Base-by-base conservation (phyloP, 2,888 invertebrate species). In the Campoplex capitator region DNA sequence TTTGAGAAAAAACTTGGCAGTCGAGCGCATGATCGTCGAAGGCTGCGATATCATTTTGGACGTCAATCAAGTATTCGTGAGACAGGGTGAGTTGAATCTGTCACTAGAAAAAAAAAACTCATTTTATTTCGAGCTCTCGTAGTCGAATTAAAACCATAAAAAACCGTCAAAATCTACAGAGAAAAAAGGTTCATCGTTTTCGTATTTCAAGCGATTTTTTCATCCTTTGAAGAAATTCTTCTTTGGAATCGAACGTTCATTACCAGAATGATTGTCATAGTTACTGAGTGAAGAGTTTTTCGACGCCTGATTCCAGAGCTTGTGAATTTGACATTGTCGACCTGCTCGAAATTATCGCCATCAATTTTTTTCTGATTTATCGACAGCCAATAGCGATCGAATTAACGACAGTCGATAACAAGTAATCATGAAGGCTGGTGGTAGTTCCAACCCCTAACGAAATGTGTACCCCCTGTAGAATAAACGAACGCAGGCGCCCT, bases 21-120 rank as follows among this genome's bases (percentile, higher is more conserved):
- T 98, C 45, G 98, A 98, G 94, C 95, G 98, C 73, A 98, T 98
- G 98, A 98, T 98, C 88, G 97, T 98, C 2, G 98, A 98, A 93
- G 98, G 98, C 23, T 98, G 98, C 94, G 98, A 98, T 93, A 98
- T 98, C 91, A 95, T 98, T 67, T 95, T 98, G 76, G 98, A 98
- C 92, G 98, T 98, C 35, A 98, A 98, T 94, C 98, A 98, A 95
- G 98, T 98, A 48, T 98, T 98, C 95, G 98, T 98, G 62, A 95
- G 98, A 89, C 98, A 98, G 96, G 98, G 98, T 97, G 93, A 93
- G 93, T 90, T 54, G 7, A 71, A 71, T 28, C 28, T 16, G 16
- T 32, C 28, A 42, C n/a, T n/a, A 42, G n/a, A n/a, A n/a, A 67
- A 67, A 42, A 70, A 2, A 45, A 9, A 45, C 6, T 70, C 23